phyloP scores from a whole-genome alignment of 1,140 invertebrate species.

The Saccostrea echinata region DNA sequence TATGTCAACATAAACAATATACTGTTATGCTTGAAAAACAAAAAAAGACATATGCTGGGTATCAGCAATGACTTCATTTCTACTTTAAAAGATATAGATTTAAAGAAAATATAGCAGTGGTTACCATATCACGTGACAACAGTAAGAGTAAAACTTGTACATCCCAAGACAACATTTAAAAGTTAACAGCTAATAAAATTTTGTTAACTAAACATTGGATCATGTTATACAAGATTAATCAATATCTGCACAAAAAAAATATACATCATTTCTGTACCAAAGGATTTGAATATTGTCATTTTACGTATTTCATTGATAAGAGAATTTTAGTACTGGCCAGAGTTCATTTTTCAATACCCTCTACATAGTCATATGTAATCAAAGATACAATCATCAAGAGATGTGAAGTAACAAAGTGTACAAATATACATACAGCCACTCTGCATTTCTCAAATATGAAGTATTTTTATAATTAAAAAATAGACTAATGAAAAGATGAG shows the following conservation, averaged over 20 bases:
- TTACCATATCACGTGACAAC: slow-evolving; percentile 26
- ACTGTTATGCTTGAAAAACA: background rate
- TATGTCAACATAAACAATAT: background rate
- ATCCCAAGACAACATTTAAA: slow-evolving; percentile 5
- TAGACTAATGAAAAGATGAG: slow-evolving; percentile 4
- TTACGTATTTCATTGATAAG: background rate
- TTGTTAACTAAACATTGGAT: background rate
- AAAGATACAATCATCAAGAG: background rate
- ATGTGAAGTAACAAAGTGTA: background rate
- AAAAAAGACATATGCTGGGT: background rate
- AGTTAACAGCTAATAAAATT: background rate
- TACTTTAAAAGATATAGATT: background rate
- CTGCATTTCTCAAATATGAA: background rate
- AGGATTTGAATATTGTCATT: background rate
- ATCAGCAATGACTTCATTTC: background rate
- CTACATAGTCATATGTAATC: background rate
- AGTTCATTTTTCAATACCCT: background rate
- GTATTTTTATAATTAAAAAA: background rate
- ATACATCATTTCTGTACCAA: background rate
- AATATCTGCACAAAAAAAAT: background rate
- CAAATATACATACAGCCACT: background rate
- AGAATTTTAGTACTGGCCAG: slow-evolving; percentile 15
- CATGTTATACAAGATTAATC: background rate
- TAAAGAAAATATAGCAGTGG: background rate
- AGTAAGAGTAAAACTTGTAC: background rate